Conservation (phyloP, 23 tunicate genomes). For the Ciona savignyi region DNA sequence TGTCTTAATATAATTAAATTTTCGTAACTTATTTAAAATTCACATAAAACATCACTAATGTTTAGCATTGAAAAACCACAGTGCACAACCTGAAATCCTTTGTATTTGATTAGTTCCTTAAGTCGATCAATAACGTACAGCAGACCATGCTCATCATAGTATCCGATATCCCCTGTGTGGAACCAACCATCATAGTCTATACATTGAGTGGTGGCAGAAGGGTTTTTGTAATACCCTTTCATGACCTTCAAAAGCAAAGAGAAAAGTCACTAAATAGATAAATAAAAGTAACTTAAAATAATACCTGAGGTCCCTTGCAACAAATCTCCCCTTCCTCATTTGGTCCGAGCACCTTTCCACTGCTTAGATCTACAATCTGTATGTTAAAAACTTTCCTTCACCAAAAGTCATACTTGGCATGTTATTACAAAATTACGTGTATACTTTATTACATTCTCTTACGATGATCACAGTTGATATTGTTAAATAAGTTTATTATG, state of each 20-base stretch:
- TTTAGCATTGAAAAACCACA: too few species aligned
- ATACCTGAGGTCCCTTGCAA: conserved; percentile 69
- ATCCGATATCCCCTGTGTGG: conserved; percentile 89
- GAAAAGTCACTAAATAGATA: neutral
- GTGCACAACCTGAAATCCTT: conserved; percentile 91
- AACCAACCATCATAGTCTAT: conserved; percentile 77
- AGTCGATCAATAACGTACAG: conserved; percentile 67
- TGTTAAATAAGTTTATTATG: too few species aligned
- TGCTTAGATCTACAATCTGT: conserved; percentile 36
- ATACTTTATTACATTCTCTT: too few species aligned
- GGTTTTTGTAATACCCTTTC: conserved; percentile 60
- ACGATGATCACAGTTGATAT: too few species aligned
- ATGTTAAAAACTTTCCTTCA: too few species aligned
- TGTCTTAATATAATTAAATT: too few species aligned
- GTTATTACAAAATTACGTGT: too few species aligned
- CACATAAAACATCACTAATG: too few species aligned
- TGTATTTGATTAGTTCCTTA: conserved; percentile 78
- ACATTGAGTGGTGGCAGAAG: conserved; percentile 26
- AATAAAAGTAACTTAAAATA: neutral
- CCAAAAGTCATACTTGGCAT: too few species aligned
- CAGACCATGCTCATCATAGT: conserved; percentile 57
- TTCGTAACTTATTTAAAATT: too few species aligned
- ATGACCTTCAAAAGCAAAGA: conserved; percentile 22
- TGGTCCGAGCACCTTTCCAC: conserved; percentile 39
- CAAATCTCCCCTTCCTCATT: conserved; percentile 74